Evolutionary conservation across 2,797 vertebrate species (phyloP).

Genomic region (Pachyuromys duprasi): DNA sequence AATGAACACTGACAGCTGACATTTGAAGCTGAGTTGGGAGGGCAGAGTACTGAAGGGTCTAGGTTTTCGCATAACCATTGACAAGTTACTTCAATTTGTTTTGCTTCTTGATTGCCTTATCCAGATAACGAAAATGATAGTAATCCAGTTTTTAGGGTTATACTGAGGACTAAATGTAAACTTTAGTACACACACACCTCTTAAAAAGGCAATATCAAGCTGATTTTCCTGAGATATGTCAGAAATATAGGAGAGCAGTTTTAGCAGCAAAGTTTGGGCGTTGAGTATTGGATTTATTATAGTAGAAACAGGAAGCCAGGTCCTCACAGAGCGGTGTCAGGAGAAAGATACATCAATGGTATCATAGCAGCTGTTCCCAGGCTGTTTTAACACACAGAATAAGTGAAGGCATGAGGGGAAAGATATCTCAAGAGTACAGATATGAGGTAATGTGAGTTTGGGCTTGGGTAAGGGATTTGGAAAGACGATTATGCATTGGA

Average conservation of each 20-base stretch:
- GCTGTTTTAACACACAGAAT: neutral
- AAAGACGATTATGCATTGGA: constrained; percentile 35
- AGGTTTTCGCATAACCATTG: neutral
- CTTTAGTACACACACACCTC: neutral
- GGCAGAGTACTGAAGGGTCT: neutral
- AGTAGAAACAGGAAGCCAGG: neutral
- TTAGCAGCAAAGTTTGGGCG: neutral
- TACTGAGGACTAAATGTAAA: neutral
- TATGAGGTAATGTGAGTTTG: constrained; percentile 32
- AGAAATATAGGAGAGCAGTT: neutral
- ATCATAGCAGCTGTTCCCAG: neutral
- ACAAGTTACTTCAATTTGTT: neutral
- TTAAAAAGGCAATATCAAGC: neutral
- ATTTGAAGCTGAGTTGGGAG: neutral
- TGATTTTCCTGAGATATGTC: neutral
- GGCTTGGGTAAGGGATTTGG: constrained; percentile 17
- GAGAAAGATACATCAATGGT: neutral
- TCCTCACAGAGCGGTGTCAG: neutral
- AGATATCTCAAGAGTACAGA: constrained; percentile 16
- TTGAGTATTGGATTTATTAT: neutral
- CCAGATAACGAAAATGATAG: neutral
- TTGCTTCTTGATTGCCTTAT: constrained; percentile 9
- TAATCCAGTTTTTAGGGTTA: neutral
- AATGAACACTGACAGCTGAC: no score
- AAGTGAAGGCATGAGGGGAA: neutral